phyloP scores from a whole-genome alignment of 2,888 invertebrate species.

The Leucoptera coffeella region DNA sequence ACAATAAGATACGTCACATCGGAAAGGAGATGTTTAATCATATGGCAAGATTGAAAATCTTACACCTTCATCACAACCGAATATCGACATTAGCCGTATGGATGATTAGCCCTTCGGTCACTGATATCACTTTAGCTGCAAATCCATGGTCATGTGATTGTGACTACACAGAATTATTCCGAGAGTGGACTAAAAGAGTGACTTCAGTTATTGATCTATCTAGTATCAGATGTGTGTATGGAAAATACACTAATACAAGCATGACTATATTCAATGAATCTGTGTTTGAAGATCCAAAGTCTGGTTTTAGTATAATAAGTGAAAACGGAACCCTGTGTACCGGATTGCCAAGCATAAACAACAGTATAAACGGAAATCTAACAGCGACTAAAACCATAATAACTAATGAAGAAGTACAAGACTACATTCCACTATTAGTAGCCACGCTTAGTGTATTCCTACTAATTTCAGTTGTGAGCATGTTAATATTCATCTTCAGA shows the following conservation, averaged over 20 bases:
- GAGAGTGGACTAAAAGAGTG: conserved; percentile 68
- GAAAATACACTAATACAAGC: conserved; percentile 51
- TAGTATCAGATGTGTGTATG: conserved; percentile 62
- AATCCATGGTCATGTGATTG: conserved; percentile 85
- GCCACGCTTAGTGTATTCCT: conserved; percentile 64
- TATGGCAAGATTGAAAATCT: conserved; percentile 57
- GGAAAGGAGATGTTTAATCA: conserved; percentile 66
- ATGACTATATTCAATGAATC: conserved; percentile 52
- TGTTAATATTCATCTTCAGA: conserved; percentile 68
- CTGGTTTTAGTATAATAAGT: conserved; percentile 54
- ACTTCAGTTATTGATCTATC: conserved; percentile 59
- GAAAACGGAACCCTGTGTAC: conserved; percentile 60
- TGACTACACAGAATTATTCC: conserved; percentile 67
- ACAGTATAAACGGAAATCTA: conserved; percentile 64
- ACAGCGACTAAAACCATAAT: conserved; percentile 68
- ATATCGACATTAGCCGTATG: conserved; percentile 65
- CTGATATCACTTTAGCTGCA: conserved; percentile 60
- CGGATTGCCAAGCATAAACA: conserved; percentile 60
- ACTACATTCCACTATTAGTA: conserved; percentile 69
- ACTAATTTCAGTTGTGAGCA: conserved; percentile 58
- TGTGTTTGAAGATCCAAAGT: conserved; percentile 49
- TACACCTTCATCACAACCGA: conserved; percentile 68
- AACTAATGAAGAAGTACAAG: conserved; percentile 64
- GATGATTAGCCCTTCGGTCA: conserved; percentile 59
- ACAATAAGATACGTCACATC: conserved; percentile 64